Base-by-base conservation (phyloP, 2,888 invertebrate species). In the Epinotia demarniana region DNA sequence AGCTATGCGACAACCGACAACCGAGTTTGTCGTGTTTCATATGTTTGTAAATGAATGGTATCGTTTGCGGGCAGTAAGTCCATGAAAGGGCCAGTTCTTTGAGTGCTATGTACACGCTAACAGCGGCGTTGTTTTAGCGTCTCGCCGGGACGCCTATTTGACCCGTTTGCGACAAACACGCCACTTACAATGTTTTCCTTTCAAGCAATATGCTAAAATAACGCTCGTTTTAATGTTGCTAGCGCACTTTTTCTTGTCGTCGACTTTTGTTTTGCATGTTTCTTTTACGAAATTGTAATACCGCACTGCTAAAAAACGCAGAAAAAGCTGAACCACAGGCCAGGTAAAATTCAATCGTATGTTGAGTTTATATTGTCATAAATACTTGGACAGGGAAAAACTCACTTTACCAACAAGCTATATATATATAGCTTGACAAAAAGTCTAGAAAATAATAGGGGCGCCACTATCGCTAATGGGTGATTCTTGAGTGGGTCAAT, bases 151-250 rank as follows among this genome's bases (percentile, higher is more conserved):
- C 39, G 66, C 61, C 61, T 46, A n/a, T 53, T 33, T 39, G 55
- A 27, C 55, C 72, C 27, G 33, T 67, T 75, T 62, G 49, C 60
- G 43, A 27, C 63, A 53, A 62, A 67, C 63, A 70, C n/a, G 53
- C 27, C 60, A 71, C 27, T 66, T 66, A 75, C 70, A 66, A 18
- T 74, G 74, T 75, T 73, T 71, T 64, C 66, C 75, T 75, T 75
- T 66, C 16, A 68, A 68, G 43, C 57, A 13, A 18, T 18, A 23
- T 23, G 69, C 69, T 60, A 39, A 69, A 69, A 69, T 69, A 60
- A 19, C 46, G 33, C 23, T 16, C n/a, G 11, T 49, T 68, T 43
- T 23, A 16, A 57, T 57, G 55, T 67, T 39, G 16, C 3, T 12
- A 66, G 53, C 27, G n/a, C 33, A 53, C 33, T 39, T 39, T 9